Evolutionary conservation across 1,140 invertebrate species (phyloP).

Genomic region (Marisa cornuarietis): DNA sequence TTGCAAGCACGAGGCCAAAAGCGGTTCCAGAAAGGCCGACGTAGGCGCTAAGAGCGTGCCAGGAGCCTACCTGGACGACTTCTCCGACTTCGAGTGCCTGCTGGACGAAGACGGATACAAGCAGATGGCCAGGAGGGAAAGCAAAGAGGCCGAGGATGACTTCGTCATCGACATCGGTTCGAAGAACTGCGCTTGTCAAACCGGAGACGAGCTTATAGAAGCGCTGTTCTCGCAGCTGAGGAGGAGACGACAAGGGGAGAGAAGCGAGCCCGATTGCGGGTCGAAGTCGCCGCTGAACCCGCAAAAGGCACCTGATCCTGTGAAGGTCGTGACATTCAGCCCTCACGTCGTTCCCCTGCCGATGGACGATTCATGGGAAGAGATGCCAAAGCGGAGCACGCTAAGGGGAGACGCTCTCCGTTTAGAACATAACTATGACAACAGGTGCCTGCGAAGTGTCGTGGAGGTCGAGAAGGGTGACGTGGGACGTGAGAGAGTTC

Average conservation of each 20-base stretch:
- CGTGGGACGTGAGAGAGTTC: neutral
- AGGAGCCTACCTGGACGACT: conserved; percentile 11
- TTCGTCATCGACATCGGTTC: neutral
- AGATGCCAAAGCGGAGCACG: neutral
- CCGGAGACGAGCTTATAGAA: conserved; percentile 13
- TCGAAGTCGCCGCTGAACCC: too few relatives aligned
- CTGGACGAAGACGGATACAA: conserved; percentile 14
- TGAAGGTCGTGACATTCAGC: conserved; percentile 21
- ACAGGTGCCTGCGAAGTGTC: neutral
- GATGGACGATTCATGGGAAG: conserved; percentile 11
- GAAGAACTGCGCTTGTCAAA: conserved; percentile 11
- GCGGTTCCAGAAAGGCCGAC: too few relatives aligned
- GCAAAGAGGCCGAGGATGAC: too few relatives aligned
- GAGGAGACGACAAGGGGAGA: neutral
- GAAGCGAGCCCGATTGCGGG: too few relatives aligned
- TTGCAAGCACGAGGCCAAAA: neutral
- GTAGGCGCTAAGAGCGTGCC: too few relatives aligned
- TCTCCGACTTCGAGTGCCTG: conserved; percentile 17
- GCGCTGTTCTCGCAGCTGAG: conserved; percentile 17
- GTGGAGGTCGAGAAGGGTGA: neutral
- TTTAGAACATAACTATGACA: neutral
- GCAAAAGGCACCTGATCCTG: neutral
- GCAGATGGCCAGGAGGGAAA: neutral
- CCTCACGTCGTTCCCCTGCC: conserved; percentile 20
- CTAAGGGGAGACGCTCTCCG: neutral